phyloP scores from a whole-genome alignment of 2,113 vertebrate genomes.

The Calyptomena viridis region DNA sequence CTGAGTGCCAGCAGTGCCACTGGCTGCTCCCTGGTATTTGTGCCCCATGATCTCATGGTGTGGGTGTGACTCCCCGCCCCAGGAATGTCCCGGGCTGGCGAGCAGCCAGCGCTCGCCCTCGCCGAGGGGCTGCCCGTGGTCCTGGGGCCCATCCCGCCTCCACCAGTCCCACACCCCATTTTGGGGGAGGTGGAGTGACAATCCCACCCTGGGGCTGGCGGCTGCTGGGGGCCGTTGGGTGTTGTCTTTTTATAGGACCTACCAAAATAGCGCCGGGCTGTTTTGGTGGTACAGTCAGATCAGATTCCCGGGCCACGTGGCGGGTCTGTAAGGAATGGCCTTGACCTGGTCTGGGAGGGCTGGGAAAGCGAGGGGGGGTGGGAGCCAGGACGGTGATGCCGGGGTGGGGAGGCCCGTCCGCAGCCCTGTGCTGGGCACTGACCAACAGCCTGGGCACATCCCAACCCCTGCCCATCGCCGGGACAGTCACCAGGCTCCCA shows the following conservation, averaged over 20 bases:
- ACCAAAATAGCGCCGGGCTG: neutral
- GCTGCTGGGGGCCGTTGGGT: neutral
- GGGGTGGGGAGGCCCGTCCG: neutral
- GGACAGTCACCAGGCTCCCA: neutral
- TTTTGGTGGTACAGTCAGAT: neutral
- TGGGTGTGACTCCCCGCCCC: neutral
- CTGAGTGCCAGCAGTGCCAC: neutral
- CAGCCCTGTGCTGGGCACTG: too few relatives aligned
- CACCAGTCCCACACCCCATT: rapidly evolving
- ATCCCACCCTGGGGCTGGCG: neutral
- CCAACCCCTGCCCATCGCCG: too few relatives aligned
- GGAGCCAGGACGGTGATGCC: neutral
- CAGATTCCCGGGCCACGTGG: neutral
- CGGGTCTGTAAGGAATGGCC: neutral
- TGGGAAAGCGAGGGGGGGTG: neutral
- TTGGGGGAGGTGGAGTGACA: neutral
- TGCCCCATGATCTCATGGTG: neutral
- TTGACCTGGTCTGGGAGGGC: neutral
- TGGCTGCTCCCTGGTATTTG: neutral
- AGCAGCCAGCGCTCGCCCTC: neutral
- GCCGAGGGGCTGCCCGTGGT: rapidly evolving
- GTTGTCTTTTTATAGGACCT: neutral
- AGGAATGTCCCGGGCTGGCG: rapidly evolving
- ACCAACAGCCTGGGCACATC: too few relatives aligned
- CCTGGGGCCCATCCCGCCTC: rapidly evolving